Base-by-base conservation (phyloP, 2,797 vertebrate genomes). In the Neosilurus mollespiculum region DNA sequence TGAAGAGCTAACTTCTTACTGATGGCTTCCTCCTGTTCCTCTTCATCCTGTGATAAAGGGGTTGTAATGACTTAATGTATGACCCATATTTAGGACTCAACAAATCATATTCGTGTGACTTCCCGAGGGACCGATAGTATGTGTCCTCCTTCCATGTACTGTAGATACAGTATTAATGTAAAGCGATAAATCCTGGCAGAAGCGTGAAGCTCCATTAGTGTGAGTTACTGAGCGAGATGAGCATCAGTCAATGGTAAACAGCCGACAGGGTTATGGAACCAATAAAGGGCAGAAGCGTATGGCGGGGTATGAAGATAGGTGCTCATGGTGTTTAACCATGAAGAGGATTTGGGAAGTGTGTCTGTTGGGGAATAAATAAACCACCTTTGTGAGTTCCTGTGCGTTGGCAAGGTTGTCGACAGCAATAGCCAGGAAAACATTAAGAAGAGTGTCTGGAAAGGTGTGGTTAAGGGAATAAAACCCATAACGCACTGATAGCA, bases 401-500 rank as follows among this genome's bases (percentile, higher is more conserved):
- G 98, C 98, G 0, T 99, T 99, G 70, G 98, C 98, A 3, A 99
- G 95, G 86, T 99, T 99, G 93, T 99, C 98, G 10, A 99, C 98
- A 14, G 98, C 98, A 0, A 99, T 99, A 90, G 98, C 97, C 94
- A 99, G 89, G 90, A 99, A 99, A 86, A 99, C 98, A 0, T 99
- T 99, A 88, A 99, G 95, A 10, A 98, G 95, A 0, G 97, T 99
- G 71, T 99, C 98, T 99, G 92, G 85, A 90, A 67, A 80, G 80
- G 87, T 78, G 83, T 65, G 77, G 92, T 88, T 97, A 89, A 97
- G 95, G 95, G 11, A 37, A 85, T 81, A 34, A 82, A 54, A 54
- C 53, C 61, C 16, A 65, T 64, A 66, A n/a, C 34, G 12, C 2
- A 54, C 26, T 58, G 30, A 77, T 9, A n/a, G 20, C 73, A 77